A percentile compares a stretch with the other conserved stretches of the same genome.
Conservation (phyloP, 2,888 invertebrate species). For the Idaea aversata region DNA sequence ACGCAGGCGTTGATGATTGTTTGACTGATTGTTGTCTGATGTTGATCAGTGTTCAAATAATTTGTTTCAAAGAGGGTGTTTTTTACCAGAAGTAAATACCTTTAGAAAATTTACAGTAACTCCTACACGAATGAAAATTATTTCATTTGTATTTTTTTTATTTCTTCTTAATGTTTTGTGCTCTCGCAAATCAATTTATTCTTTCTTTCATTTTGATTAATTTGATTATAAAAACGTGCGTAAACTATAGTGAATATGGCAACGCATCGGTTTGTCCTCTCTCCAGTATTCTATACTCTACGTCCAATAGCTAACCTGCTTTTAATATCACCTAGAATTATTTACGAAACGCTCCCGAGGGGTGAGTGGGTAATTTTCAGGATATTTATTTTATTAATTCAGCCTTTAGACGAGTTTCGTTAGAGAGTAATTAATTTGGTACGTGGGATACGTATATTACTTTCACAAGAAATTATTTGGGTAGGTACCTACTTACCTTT, state of each 20-base stretch:
- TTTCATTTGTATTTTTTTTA: too few relatives aligned
- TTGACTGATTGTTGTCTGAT: too few relatives aligned
- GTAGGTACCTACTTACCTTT: background rate
- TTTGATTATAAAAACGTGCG: background rate
- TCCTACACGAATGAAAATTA: too few relatives aligned
- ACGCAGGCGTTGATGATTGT: too few relatives aligned
- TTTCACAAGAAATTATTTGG: background rate
- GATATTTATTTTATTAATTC: constrained; percentile 1
- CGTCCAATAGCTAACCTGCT: background rate
- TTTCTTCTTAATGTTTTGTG: too few relatives aligned
- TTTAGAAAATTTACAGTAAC: too few relatives aligned
- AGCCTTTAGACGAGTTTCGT: background rate
- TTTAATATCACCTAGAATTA: constrained; percentile 1
- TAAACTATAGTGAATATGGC: background rate
- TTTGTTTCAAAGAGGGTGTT: too few relatives aligned
- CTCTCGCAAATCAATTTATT: too few relatives aligned
- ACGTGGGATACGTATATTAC: background rate
- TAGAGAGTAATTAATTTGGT: background rate
- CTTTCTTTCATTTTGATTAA: too few relatives aligned
- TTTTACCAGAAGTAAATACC: too few relatives aligned
- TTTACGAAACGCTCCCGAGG: background rate
- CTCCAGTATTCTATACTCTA: background rate
- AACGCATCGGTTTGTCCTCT: background rate
- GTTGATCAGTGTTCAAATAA: too few relatives aligned
- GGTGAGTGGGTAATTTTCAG: background rate